These are phyloP conservation scores for Centruroides vittatus DNA, from an alignment of 1,140 invertebrate genomes.

Conservation along the genomic window DNA sequence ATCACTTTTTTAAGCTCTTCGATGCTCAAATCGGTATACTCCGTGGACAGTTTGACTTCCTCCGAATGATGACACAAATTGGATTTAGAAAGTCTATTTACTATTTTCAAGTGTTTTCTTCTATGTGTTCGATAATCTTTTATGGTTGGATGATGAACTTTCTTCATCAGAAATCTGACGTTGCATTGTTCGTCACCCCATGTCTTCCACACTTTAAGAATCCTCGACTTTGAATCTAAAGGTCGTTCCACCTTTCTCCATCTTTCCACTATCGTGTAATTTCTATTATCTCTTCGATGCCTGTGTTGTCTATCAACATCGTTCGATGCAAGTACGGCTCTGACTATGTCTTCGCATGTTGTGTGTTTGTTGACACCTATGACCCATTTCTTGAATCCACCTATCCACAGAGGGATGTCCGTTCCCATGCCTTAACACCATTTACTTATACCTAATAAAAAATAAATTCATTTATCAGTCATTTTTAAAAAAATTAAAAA, in stretches of 20 bases:
- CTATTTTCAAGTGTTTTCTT: neutral
- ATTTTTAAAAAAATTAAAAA: too few species aligned
- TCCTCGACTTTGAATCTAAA: conserved; percentile 46
- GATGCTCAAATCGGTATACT: neutral
- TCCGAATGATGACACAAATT: conserved; percentile 9
- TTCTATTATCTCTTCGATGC: conserved; percentile 17
- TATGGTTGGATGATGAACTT: conserved; percentile 20
- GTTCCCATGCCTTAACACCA: conserved; percentile 16
- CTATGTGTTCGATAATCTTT: conserved; percentile 12
- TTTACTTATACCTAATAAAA: too few species aligned
- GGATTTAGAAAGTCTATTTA: neutral
- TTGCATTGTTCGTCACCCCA: conserved; percentile 57
- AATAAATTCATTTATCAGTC: too few species aligned
- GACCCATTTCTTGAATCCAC: conserved; percentile 59
- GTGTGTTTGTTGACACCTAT: conserved; percentile 55
- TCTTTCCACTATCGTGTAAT: conserved; percentile 42
- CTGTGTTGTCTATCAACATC: conserved; percentile 10
- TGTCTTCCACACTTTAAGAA: conserved; percentile 54
- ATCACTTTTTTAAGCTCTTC: conserved; percentile 58
- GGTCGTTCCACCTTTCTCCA: conserved; percentile 48
- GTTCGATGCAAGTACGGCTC: conserved; percentile 41
- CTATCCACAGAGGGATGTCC: conserved; percentile 60
- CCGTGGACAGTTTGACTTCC: conserved; percentile 12
- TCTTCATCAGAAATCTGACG: conserved; percentile 38
- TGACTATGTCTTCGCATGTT: conserved; percentile 59